Evolutionary conservation across 2,888 invertebrate species (phyloP).

Genomic region (Eumacrocentrus americanus): DNA sequence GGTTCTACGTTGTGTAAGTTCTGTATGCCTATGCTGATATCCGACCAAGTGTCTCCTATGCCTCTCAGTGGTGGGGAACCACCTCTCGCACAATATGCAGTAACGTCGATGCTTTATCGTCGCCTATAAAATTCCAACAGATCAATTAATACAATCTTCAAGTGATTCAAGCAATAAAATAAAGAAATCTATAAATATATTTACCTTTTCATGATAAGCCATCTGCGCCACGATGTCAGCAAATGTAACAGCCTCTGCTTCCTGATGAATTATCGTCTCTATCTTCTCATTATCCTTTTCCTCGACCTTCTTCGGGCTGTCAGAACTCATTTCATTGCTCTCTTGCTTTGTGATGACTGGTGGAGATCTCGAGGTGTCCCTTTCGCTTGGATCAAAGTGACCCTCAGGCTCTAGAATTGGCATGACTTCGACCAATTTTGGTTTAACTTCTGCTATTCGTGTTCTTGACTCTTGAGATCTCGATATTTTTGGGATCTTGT

Average conservation of each 20-base stretch:
- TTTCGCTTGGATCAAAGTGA: constrained; percentile 42
- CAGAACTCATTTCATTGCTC: constrained; percentile 24
- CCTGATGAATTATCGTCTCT: constrained; percentile 24
- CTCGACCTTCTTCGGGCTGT: constrained; percentile 33
- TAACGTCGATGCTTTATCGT: constrained; percentile 58
- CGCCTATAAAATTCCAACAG: constrained; percentile 52
- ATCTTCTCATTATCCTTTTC: constrained; percentile 30
- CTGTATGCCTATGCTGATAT: constrained; percentile 58
- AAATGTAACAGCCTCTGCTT: constrained; percentile 44
- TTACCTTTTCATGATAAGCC: constrained; percentile 59
- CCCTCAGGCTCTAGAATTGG: constrained; percentile 52
- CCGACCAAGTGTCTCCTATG: constrained; percentile 56
- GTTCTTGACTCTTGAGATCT: constrained; percentile 19
- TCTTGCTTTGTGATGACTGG: constrained; percentile 56
- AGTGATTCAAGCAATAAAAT: no score
- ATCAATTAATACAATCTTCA: no score
- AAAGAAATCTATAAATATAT: not conserved
- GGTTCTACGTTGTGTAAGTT: constrained; percentile 58
- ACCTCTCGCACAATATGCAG: constrained; percentile 58
- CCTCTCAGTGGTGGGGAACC: constrained; percentile 56
- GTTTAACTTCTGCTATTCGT: not conserved
- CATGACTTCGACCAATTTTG: constrained; percentile 39
- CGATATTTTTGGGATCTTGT: constrained; percentile 39
- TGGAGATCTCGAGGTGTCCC: constrained; percentile 54
- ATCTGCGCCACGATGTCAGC: constrained; percentile 54